These are phyloP conservation scores for Tympanuchus pallidicinctus DNA, from an alignment of 2,113 vertebrate genomes.

Conservation along the genomic window DNA sequence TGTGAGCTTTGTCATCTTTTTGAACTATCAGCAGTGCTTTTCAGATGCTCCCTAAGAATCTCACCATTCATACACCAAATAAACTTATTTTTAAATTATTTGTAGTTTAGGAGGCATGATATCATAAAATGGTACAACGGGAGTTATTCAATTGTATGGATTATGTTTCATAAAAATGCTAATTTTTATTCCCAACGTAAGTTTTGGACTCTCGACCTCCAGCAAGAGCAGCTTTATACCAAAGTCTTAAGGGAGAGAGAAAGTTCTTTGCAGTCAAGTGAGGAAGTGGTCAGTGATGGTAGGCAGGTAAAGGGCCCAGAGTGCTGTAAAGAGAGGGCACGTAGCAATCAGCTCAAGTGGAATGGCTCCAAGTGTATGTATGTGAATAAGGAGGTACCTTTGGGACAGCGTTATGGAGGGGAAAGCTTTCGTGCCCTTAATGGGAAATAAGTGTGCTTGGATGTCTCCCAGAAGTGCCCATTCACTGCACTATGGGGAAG, in stretches of 20 bases:
- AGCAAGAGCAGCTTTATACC: neutral
- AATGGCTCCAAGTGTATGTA: rapidly evolving
- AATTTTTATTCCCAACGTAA: neutral
- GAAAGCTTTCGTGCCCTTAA: neutral
- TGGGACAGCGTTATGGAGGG: neutral
- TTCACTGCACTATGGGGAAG: neutral
- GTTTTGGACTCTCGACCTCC: neutral
- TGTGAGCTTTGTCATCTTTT: neutral
- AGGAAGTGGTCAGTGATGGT: neutral
- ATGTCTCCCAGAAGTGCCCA: neutral
- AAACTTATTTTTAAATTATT: neutral
- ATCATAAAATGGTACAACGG: neutral
- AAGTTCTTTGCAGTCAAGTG: neutral
- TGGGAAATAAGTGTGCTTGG: neutral
- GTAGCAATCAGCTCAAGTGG: neutral
- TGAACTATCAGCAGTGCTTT: neutral
- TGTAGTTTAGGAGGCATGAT: neutral
- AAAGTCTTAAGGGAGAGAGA: neutral
- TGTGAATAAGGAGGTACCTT: neutral
- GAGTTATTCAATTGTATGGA: neutral
- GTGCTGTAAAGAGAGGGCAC: neutral
- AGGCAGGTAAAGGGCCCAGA: neutral
- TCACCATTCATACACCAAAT: neutral
- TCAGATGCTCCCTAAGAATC: neutral
- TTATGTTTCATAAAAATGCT: neutral